Evolutionary conservation across 2,113 vertebrate genomes (phyloP).

Genomic region (Glareola pratincola): DNA sequence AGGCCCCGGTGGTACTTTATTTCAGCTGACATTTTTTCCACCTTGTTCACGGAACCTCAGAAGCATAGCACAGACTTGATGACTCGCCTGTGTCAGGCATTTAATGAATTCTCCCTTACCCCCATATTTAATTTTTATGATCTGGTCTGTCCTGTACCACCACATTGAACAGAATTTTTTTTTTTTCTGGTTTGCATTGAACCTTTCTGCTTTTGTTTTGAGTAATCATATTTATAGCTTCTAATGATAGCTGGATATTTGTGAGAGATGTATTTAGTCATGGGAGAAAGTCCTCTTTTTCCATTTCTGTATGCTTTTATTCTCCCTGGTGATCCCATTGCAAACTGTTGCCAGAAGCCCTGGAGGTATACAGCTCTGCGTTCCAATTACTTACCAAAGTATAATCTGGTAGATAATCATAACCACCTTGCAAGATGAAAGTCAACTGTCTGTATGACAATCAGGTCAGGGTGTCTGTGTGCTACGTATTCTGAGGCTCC

Average conservation of each 20-base stretch:
- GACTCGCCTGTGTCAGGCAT: background rate
- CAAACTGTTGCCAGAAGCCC: background rate
- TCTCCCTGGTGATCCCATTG: background rate
- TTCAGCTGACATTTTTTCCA: conserved; percentile 31
- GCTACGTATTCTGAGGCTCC: background rate
- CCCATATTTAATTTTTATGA: background rate
- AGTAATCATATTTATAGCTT: background rate
- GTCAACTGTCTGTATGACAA: background rate
- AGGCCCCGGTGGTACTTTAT: background rate
- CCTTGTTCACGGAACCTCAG: background rate
- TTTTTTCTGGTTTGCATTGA: background rate
- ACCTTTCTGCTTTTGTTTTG: background rate
- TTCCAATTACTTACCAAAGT: background rate
- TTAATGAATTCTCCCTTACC: background rate
- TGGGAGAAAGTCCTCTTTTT: background rate
- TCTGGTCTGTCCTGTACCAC: background rate
- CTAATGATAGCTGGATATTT: background rate
- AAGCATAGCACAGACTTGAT: background rate
- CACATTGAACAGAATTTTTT: background rate
- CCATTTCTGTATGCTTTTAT: background rate
- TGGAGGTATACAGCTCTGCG: background rate
- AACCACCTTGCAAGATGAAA: background rate
- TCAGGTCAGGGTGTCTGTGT: background rate
- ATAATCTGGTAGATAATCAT: background rate
- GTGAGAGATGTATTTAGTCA: background rate